These are phyloP conservation scores for Arion vulgaris DNA, from an alignment of 1,140 invertebrate species.

Conservation along the genomic window DNA sequence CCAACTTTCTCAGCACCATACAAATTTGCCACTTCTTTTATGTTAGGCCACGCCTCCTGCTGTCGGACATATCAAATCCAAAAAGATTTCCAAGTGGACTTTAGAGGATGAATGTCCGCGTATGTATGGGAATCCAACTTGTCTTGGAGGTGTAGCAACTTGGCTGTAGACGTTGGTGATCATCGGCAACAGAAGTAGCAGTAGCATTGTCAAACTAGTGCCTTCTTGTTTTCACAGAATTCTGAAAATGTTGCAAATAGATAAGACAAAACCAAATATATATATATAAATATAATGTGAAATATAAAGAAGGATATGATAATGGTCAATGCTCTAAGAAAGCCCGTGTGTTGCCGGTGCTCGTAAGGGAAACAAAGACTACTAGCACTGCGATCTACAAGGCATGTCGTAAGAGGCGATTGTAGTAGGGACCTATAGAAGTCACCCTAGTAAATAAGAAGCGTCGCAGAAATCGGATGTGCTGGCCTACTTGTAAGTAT, in stretches of 20 bases:
- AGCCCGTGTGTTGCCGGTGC: too few relatives aligned
- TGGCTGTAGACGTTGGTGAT: conserved; percentile 12
- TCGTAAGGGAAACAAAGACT: too few relatives aligned
- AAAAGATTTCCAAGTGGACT: conserved; percentile 51
- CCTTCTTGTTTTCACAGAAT: background rate
- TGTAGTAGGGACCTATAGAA: too few relatives aligned
- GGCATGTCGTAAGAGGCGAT: too few relatives aligned
- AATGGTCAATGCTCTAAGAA: too few relatives aligned
- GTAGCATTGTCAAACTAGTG: background rate
- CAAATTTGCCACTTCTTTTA: conserved; percentile 46
- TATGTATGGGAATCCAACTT: conserved; percentile 50
- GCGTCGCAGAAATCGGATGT: too few relatives aligned
- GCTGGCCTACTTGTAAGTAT: too few relatives aligned
- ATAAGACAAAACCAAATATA: too few relatives aligned
- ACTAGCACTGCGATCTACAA: too few relatives aligned
- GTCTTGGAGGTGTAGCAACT: conserved; percentile 43
- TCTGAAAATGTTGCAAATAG: background rate
- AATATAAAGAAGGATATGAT: too few relatives aligned
- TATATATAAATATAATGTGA: too few relatives aligned
- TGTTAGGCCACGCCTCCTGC: conserved; percentile 45
- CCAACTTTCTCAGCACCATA: conserved; percentile 47
- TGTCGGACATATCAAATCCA: conserved; percentile 57
- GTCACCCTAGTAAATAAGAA: too few relatives aligned
- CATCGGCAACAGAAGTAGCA: background rate
- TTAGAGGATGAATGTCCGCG: conserved; percentile 34